phyloP scores from a whole-genome alignment of 2,113 vertebrate species.

The Thinocorus orbignyianus region DNA sequence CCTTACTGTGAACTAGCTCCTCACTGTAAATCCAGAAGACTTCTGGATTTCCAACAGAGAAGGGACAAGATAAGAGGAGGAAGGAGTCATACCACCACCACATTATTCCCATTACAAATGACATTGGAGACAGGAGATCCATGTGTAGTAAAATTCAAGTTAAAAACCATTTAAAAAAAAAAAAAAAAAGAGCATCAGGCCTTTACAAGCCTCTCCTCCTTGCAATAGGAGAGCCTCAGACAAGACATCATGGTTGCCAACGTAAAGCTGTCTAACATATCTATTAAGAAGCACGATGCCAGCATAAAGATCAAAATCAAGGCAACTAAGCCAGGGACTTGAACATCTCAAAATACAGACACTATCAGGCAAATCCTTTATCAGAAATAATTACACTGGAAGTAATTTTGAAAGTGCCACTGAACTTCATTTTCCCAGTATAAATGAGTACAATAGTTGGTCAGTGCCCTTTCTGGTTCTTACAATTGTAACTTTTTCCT shows the following conservation, averaged over 20 bases:
- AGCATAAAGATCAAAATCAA: neutral
- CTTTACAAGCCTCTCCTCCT: neutral
- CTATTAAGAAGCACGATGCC: fast-evolving
- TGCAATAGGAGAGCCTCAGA: fast-evolving
- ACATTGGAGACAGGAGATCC: neutral
- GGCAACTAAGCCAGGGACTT: neutral
- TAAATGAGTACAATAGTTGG: neutral
- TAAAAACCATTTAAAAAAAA: neutral
- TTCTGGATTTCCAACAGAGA: neutral
- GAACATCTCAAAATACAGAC: neutral
- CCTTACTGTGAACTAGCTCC: neutral
- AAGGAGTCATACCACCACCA: neutral
- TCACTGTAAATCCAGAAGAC: neutral
- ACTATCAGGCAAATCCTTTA: neutral
- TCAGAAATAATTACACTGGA: neutral
- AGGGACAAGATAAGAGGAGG: neutral
- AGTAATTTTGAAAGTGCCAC: neutral
- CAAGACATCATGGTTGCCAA: neutral
- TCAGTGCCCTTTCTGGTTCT: neutral
- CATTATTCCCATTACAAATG: neutral
- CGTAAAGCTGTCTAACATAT: neutral
- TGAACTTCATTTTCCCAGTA: neutral
- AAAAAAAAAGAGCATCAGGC: too few species aligned
- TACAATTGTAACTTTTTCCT: neutral
- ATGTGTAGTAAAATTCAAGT: neutral